A percentile compares a stretch with the other conserved stretches of the same genome.
Evolutionary conservation across 2,888 invertebrate genomes (phyloP).

Genomic region (Dinocampus coccinellae): DNA sequence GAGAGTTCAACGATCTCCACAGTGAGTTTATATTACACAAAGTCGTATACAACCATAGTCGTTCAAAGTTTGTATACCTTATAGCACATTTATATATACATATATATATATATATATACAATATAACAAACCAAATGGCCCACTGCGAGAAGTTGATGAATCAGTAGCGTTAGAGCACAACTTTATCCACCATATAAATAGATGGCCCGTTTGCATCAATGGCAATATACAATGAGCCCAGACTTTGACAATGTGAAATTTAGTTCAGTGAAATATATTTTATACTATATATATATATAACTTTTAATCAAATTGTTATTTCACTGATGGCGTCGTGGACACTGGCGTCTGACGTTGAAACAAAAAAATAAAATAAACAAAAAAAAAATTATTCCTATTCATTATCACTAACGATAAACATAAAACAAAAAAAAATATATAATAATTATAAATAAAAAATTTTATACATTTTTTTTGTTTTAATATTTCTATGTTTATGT

Average conservation of each 20-base stretch:
- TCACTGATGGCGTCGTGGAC: no score
- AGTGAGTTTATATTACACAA: not conserved
- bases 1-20: conserved; percentile 12
- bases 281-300: not conserved
- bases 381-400: no score
- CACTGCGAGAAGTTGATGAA: conserved; percentile 34
- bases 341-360: no score
- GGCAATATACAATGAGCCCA: conserved; percentile 10
- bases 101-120: not conserved
- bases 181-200: conserved; percentile 34
- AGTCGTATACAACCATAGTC: conserved; percentile 5
- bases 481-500: no score
- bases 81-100: not conserved
- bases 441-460: no score
- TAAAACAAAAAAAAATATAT: no score
- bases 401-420: not conserved
- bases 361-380: no score
- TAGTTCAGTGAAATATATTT: conserved; percentile 15
- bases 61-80: conserved; percentile 9
- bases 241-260: conserved; percentile 20
- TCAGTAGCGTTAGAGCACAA: conserved; percentile 15
- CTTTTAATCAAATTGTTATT: not conserved
- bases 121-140: conserved; percentile 22
- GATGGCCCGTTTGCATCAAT: conserved; percentile 16
- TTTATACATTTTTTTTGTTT: no score